These are phyloP conservation scores for Rhabdophis nuchalis DNA, from an alignment of 2,797 vertebrate species.

Conservation along the genomic window DNA sequence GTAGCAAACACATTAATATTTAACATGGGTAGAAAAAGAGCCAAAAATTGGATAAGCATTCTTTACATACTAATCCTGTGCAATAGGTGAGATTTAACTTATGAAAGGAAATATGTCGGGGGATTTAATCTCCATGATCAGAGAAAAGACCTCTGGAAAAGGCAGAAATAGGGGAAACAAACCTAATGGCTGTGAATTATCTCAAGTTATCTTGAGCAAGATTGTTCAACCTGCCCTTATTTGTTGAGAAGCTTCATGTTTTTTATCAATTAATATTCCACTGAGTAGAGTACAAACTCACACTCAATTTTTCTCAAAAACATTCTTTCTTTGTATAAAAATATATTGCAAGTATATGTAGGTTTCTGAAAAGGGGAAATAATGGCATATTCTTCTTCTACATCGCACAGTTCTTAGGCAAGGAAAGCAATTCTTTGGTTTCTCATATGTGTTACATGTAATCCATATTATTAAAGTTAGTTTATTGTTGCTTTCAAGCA, in stretches of 20 bases:
- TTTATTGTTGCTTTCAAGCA: background rate
- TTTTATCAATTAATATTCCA: background rate
- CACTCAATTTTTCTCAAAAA: background rate
- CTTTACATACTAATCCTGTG: background rate
- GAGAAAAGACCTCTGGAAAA: background rate
- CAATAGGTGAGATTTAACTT: background rate
- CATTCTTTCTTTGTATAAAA: background rate
- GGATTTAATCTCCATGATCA: background rate
- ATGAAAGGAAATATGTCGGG: background rate
- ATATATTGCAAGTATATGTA: background rate
- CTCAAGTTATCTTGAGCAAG: background rate
- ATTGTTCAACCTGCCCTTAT: background rate
- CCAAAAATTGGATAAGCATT: background rate
- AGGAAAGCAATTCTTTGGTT: background rate
- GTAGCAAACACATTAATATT: background rate
- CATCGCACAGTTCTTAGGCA: background rate
- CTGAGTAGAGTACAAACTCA: background rate
- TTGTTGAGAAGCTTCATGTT: background rate
- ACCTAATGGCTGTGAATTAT: background rate
- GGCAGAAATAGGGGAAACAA: background rate
- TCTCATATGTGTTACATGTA: slow-evolving; percentile 4
- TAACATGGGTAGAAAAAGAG: background rate
- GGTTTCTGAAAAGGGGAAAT: background rate
- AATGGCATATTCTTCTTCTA: background rate
- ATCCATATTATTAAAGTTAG: background rate